phyloP scores from a whole-genome alignment of 2,888 invertebrate species.

The Bhutanitis thaidina region DNA sequence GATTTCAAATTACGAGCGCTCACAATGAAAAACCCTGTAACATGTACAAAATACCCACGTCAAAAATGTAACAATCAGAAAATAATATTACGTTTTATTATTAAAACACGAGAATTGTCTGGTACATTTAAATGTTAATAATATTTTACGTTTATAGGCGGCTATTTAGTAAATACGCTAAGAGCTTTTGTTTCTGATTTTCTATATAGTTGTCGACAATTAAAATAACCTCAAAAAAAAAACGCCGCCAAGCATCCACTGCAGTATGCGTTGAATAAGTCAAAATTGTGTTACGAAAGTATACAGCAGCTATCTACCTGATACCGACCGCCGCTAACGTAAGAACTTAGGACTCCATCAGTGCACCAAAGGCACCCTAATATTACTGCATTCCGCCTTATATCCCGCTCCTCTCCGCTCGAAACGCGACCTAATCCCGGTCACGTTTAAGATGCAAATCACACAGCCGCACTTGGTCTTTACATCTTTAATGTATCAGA shows the following conservation, averaged over 20 bases:
- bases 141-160: too few species aligned
- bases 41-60: too few species aligned
- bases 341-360: slow-evolving; percentile 38
- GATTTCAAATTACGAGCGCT: too few species aligned
- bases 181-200: too few species aligned
- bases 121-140: too few species aligned
- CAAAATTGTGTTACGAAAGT: slow-evolving; percentile 8
- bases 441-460: slow-evolving; percentile 10
- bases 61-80: too few species aligned
- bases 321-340: slow-evolving; percentile 24
- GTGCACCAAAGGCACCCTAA: slow-evolving; percentile 28
- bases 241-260: not conserved
- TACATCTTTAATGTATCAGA: slow-evolving; percentile 19
- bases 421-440: slow-evolving; percentile 19
- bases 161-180: too few species aligned
- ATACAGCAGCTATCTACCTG: slow-evolving; percentile 31
- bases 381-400: not conserved
- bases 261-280: slow-evolving; percentile 11
- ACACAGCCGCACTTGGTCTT: not conserved
- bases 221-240: too few species aligned
- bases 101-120: too few species aligned
- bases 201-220: not conserved
- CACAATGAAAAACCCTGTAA: too few species aligned
- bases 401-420: not conserved
- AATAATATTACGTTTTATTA: too few species aligned